Evolutionary conservation across 2,888 invertebrate genomes (phyloP).

Genomic region (Petrolisthes cinctipes): DNA sequence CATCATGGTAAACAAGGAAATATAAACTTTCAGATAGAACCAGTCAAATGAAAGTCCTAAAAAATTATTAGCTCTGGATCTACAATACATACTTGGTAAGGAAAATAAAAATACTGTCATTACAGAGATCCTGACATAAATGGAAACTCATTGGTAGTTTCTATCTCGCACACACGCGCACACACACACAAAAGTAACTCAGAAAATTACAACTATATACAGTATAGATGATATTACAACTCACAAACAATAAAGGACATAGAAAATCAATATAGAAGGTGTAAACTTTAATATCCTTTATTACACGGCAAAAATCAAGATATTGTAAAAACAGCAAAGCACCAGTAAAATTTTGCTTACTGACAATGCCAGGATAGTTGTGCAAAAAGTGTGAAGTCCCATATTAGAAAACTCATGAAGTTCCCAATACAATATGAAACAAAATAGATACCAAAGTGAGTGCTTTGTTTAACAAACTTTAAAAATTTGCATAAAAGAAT

Average conservation of each 20-base stretch:
- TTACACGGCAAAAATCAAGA: slow-evolving; percentile 60
- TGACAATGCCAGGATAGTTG: slow-evolving; percentile 53
- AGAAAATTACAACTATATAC: no score
- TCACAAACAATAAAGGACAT: background rate
- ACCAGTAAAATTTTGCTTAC: slow-evolving; percentile 60
- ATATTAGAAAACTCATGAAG: background rate
- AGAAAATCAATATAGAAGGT: slow-evolving; percentile 44
- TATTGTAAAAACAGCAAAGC: slow-evolving; percentile 62
- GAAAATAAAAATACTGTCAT: no score
- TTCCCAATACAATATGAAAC: background rate
- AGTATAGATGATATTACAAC: no score
- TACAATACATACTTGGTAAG: no score
- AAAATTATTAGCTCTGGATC: no score
- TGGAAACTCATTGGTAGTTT: no score
- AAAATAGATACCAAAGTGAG: background rate
- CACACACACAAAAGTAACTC: no score
- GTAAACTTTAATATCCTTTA: slow-evolving; percentile 62
- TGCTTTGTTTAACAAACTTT: slow-evolving; percentile 44
- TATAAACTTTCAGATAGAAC: no score
- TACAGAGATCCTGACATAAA: no score
- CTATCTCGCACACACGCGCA: no score
- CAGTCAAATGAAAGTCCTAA: no score
- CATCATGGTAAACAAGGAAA: no score
- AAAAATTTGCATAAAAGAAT: slow-evolving; percentile 44
- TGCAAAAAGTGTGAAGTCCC: slow-evolving; percentile 19